phyloP scores from a whole-genome alignment of 92 coral and sea anemone genomes.

The Umimayanthus chanpuru region DNA sequence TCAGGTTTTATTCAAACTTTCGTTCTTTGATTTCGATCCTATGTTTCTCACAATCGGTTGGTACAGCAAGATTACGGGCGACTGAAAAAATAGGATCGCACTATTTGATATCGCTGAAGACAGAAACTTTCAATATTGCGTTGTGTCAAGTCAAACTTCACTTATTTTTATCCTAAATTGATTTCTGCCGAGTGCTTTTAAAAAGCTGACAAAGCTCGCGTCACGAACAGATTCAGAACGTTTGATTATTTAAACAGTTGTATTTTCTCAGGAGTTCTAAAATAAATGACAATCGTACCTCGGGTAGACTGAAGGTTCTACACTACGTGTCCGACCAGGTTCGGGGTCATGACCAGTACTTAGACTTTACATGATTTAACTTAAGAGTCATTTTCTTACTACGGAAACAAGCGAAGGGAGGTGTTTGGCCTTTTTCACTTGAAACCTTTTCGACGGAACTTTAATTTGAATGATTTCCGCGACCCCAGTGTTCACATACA shows the following conservation, averaged over 20 bases:
- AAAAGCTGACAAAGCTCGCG: not conserved
- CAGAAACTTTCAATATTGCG: too few relatives aligned
- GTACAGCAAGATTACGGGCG: too few relatives aligned
- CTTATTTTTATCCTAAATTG: too few relatives aligned
- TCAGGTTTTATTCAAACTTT: too few relatives aligned
- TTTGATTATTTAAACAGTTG: conserved; percentile 3
- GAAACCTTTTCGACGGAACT: not conserved
- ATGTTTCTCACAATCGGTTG: too few relatives aligned
- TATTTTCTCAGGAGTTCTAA: not conserved
- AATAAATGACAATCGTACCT: not conserved
- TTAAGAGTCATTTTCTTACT: not conserved
- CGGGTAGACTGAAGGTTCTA: not conserved
- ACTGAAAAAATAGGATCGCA: too few relatives aligned
- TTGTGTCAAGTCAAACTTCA: too few relatives aligned
- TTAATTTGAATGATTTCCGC: not conserved
- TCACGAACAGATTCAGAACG: not conserved
- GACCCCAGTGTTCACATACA: not conserved
- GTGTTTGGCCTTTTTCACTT: not conserved
- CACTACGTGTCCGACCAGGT: not conserved
- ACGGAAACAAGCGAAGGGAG: conserved; percentile 3
- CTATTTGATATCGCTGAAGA: too few relatives aligned
- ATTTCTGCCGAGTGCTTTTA: too few relatives aligned
- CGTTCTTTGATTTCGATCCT: too few relatives aligned
- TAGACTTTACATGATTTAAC: not conserved
- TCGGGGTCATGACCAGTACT: not conserved